These are phyloP conservation scores for Epicauta chinensis DNA, from an alignment of 1,140 invertebrate genomes.

Conservation along the genomic window DNA sequence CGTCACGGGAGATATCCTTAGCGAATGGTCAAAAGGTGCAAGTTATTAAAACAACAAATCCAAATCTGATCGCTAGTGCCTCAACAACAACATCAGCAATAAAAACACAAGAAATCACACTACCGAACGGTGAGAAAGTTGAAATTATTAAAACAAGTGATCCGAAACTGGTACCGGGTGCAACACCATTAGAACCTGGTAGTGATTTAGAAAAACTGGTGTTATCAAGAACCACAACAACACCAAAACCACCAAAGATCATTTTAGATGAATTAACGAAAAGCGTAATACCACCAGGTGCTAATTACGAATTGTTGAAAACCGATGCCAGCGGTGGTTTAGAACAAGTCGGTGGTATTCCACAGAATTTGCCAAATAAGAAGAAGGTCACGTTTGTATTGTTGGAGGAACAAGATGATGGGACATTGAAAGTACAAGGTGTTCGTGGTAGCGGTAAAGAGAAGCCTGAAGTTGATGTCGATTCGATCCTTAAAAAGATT, in stretches of 20 bases:
- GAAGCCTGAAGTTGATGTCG: conserved; percentile 65
- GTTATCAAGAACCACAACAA: conserved; percentile 42
- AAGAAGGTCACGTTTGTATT: conserved; percentile 82
- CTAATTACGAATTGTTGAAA: conserved; percentile 68
- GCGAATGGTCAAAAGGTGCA: conserved; percentile 69
- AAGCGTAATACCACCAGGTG: conserved; percentile 66
- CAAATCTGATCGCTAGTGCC: conserved; percentile 49
- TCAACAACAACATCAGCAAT: conserved; percentile 7
- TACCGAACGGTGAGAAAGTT: conserved; percentile 65
- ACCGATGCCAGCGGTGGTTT: conserved; percentile 64
- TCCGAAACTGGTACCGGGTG: conserved; percentile 52
- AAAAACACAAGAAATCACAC: conserved; percentile 51
- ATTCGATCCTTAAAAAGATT: conserved; percentile 72
- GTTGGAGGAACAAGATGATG: conserved; percentile 75
- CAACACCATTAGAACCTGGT: conserved; percentile 30
- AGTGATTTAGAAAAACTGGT: conserved; percentile 34
- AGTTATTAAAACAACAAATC: conserved; percentile 59
- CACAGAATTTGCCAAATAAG: conserved; percentile 54
- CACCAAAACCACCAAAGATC: conserved; percentile 49
- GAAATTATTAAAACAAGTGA: conserved; percentile 61
- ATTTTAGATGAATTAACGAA: conserved; percentile 69
- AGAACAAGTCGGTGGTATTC: conserved; percentile 61
- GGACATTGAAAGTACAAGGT: conserved; percentile 74
- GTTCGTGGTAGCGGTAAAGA: conserved; percentile 62
- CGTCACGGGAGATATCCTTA: conserved; percentile 63